phyloP scores from a whole-genome alignment of 2,888 invertebrate genomes.

The Junonia oenone region DNA sequence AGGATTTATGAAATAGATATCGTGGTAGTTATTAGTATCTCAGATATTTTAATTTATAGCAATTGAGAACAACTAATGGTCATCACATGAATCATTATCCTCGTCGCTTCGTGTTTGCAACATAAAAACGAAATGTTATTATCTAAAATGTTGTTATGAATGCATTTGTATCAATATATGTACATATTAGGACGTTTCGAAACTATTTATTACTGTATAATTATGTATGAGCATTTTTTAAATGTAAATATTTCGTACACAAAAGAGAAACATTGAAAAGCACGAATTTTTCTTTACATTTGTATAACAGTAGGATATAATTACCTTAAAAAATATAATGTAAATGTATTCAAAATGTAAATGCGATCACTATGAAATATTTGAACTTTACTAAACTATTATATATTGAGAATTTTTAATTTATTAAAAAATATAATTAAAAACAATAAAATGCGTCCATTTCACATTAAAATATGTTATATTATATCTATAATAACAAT shows the following conservation, averaged over 20 bases:
- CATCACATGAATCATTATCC: neutral
- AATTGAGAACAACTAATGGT: neutral
- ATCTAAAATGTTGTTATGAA: neutral
- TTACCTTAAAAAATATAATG: neutral
- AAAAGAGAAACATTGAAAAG: no score
- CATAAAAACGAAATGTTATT: neutral
- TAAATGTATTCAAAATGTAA: neutral
- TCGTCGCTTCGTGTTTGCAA: neutral
- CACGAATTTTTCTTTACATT: no score
- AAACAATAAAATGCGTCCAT: neutral
- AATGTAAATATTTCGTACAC: no score
- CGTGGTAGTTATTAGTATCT: neutral
- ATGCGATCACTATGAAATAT: neutral
- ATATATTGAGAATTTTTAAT: no score
- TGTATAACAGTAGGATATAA: no score
- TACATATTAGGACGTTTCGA: no score
- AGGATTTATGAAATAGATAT: neutral
- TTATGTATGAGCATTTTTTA: no score
- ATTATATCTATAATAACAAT: neutral
- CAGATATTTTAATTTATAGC: neutral
- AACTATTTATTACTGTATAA: no score
- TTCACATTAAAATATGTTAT: neutral
- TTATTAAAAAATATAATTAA: neutral
- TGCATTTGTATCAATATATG: neutral
- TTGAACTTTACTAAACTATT: neutral